Evolutionary conservation across 2,113 vertebrate genomes (phyloP), one percentile per base, ranked within the genome.

Genomic region (Oncorhynchus clarkii): DNA sequence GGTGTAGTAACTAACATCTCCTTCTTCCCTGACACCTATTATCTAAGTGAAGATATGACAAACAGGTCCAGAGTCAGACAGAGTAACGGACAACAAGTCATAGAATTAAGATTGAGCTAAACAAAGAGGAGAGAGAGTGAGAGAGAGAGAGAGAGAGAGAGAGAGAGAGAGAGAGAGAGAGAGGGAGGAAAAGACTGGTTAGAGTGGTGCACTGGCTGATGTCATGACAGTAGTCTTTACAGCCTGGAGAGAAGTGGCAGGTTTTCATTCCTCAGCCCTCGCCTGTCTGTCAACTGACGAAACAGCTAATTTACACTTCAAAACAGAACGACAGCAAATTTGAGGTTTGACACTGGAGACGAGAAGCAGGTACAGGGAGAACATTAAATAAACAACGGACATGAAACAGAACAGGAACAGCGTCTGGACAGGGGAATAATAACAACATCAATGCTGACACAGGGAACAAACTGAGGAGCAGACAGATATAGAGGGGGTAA

Each of bases 201-300:
- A 71, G 72, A 67, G 70, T 5, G 7, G 13, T 5, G 20, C 5
- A 39, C 67, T 69, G 31, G 13, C 76, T 64, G 45, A 66, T 34
- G 1, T 34, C 34, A 34, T 34, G 34, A 7, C 34, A 51, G 48
- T 51, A 51, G 48, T 14, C 12, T 0, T 2, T 51, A 13, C 13
- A 51, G 48, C 48, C 13, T 51, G 48, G 9, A 51, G 39, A 24
- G 31, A 70, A 78, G 72, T 31, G 27, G 22, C 68, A 80, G 1
- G 14, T 77, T 78, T 77, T 82, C 70, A 72, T 26, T 82, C 14
- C 34, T 78, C 81, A 83, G 78, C 77, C 67, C 31, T 68, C 83
- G 12, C 76, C 78, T 82, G 70, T 78, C 69, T 86, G 78, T 84
- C 84, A 85, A 82, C 73, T 84, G 81, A 86, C 79, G 73, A 76